phyloP scores from a whole-genome alignment of 2,888 invertebrate species.

The Tetranychus truncatus region DNA sequence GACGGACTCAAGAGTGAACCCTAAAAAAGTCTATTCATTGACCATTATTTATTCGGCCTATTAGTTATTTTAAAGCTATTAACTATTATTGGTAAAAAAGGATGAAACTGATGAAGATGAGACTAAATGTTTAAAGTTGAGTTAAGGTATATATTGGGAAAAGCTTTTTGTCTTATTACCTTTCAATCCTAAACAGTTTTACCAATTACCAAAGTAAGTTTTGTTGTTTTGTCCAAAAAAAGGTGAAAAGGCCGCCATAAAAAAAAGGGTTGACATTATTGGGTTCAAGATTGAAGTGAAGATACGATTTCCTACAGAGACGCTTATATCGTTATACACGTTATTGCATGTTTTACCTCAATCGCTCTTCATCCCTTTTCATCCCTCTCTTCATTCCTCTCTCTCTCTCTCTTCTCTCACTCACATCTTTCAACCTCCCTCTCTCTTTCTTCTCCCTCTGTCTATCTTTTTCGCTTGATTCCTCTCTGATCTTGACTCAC shows the following conservation, averaged over 20 bases:
- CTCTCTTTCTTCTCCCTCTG: not conserved
- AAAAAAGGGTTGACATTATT: no score
- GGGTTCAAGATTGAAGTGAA: not conserved
- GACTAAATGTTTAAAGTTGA: not conserved
- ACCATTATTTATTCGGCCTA: not conserved
- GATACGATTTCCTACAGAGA: not conserved
- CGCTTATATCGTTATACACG: not conserved
- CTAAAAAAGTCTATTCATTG: no score
- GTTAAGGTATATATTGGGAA: not conserved
- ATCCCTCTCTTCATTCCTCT: conserved; percentile 4
- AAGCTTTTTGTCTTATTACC: not conserved
- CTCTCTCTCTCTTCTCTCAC: conserved; percentile 5
- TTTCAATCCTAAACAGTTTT: no score
- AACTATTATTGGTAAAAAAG: not conserved
- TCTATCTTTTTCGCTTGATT: not conserved
- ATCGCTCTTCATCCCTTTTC: not conserved
- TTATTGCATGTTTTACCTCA: not conserved
- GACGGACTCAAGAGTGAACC: no score
- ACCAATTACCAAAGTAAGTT: no score
- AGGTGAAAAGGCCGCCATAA: no score
- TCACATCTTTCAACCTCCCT: not conserved
- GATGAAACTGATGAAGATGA: not conserved
- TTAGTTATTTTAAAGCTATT: not conserved
- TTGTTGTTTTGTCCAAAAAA: no score
- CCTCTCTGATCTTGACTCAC: not conserved